A percentile compares a stretch with the other conserved stretches of the same genome.
These are phyloP conservation scores for Oxycera nigricornis DNA, from an alignment of 2,888 invertebrate genomes.

Conservation along the genomic window DNA sequence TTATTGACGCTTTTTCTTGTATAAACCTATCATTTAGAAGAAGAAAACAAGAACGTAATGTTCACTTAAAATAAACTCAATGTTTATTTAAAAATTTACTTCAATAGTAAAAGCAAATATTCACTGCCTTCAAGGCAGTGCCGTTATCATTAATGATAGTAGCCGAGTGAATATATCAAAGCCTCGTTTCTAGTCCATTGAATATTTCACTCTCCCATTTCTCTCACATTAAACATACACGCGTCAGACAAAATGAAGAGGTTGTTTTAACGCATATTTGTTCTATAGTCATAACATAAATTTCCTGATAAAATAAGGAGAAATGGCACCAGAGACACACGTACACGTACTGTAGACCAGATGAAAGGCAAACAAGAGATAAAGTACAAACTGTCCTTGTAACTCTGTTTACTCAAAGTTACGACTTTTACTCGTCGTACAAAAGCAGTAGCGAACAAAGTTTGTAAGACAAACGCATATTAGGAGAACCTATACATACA, in stretches of 20 bases:
- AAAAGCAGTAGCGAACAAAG: background rate
- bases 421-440: background rate
- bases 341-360: background rate
- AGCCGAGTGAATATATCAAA: too few species aligned
- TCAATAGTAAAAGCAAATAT: background rate
- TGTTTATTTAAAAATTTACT: background rate
- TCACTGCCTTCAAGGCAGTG: too few species aligned
- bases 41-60: too few species aligned
- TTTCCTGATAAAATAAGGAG: background rate
- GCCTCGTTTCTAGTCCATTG: too few species aligned
- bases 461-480: background rate
- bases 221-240: background rate
- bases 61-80: too few species aligned
- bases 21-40: too few species aligned
- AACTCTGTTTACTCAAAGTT: constrained; percentile 5
- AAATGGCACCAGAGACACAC: constrained; percentile 1
- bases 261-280: constrained; percentile 18
- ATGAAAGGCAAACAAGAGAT: constrained; percentile 1
- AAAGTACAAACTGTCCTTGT: background rate
- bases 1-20: too few species aligned
- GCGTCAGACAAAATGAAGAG: constrained; percentile 7
- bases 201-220: background rate
- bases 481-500: background rate
- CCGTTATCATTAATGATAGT: too few species aligned
- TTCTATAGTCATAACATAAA: constrained; percentile 1